phyloP scores from a whole-genome alignment of 2,797 vertebrate species.

The Denticeps clupeoides region DNA sequence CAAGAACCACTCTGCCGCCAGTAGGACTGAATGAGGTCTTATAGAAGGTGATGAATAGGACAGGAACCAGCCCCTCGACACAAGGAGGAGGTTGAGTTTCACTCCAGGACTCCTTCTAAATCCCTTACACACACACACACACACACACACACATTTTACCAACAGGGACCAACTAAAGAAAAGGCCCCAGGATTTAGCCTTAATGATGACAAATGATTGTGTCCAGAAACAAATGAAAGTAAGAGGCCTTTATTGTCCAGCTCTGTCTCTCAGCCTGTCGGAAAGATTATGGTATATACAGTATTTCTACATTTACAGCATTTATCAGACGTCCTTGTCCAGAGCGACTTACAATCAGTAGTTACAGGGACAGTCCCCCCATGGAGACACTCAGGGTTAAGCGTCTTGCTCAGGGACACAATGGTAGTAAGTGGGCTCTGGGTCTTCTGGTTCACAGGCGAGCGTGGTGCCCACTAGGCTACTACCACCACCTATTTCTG shows the following conservation, averaged over 20 bases:
- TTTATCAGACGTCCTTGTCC: too few relatives aligned
- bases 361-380: too few relatives aligned
- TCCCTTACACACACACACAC: not conserved
- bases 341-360: too few relatives aligned
- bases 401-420: too few relatives aligned
- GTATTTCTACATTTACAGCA: too few relatives aligned
- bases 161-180: slow-evolving; percentile 4
- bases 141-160: not conserved
- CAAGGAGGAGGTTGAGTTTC: slow-evolving; percentile 46
- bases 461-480: too few relatives aligned
- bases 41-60: slow-evolving; percentile 24
- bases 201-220: slow-evolving; percentile 20
- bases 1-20: slow-evolving; percentile 37
- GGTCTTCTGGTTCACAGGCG: too few relatives aligned
- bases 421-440: too few relatives aligned
- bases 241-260: slow-evolving; percentile 2
- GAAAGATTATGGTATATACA: too few relatives aligned
- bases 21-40: slow-evolving; percentile 30
- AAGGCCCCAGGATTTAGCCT: slow-evolving; percentile 1
- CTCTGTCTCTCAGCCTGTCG: too few relatives aligned
- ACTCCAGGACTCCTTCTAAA: slow-evolving; percentile 26
- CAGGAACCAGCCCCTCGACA: slow-evolving; percentile 38
- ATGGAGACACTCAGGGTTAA: too few relatives aligned
- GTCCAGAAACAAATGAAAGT: not conserved
- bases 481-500: too few relatives aligned